Evolutionary conservation across 2,888 invertebrate genomes (phyloP), one percentile per base, ranked within the genome.

Genomic region (Sthenelais limicola): DNA sequence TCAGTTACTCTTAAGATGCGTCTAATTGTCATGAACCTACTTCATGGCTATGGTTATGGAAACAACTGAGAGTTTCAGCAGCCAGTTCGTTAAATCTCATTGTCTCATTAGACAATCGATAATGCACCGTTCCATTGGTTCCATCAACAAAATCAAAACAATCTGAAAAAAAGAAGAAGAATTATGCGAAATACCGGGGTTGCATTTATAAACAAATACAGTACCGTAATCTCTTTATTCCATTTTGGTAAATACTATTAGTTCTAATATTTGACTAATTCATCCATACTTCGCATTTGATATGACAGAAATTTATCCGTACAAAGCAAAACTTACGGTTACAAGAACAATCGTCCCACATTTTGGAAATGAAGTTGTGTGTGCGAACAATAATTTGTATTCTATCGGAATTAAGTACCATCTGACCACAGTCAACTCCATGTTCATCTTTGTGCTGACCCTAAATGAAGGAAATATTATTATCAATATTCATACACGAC

Each of bases 321-420:
- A n/a, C n/a, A n/a, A n/a, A n/a, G n/a, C n/a, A n/a, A n/a, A n/a
- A 38, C 62, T 35, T 38, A 62, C 62, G 35, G 7, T 62, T 24
- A 38, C 62, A 62, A 21, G 21, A 7, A 21, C 62, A 62, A 38
- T 62, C 62, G 24, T 35, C 24, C 62, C 62, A 62, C 26, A 62
- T n/a, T 12, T 18, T 21, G 5, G 24, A 21, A 9, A 38, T 38
- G 24, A 62, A 62, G 15, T 24, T 24, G 7, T 3, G 43, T 4
- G 62, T 62, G 21, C 62, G 35, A 38, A 62, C 62, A 21, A 62
- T 62, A 2, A 62, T 62, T 26, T 62, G 62, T 26, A 62, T 38
- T 4, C 62, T 35, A 21, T 62, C 62, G 4, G 62, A 62, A 38
- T 62, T 62, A 24, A 62, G 43, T 21, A 62, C 43, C 21, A 62